Evolutionary conservation across 2,888 invertebrate species (phyloP), one percentile per base, ranked within the genome.

Genomic region (Aspidiotus destructor): DNA sequence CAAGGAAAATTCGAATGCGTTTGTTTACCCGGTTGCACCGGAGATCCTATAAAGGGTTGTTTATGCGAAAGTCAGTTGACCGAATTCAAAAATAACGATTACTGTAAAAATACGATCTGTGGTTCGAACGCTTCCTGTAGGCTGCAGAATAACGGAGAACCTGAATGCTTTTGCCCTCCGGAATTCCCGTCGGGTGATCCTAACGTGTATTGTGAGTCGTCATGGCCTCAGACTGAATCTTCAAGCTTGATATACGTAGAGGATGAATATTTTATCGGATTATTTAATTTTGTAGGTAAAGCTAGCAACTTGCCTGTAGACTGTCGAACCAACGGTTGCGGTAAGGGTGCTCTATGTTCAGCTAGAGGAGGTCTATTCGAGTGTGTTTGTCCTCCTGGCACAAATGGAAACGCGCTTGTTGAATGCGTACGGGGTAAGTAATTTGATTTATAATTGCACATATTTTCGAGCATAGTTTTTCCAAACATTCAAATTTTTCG

Each of bases 181-280:
- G 85, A 86, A 75, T 88, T 83, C 79, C 91, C 92, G 61, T 83
- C 85, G 71, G 93, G 92, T 69, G 88, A 93, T 81, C 89, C 92
- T 28, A 85, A 87, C 75, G 84, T 86, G 74, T 87, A 88, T 83
- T 92, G 92, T 92, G 80, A 85, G 88, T 84, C 73, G 6, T 48
- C 13, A 16, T 10, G 3, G 61, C 10, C 41, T 28, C 13, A 17
- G 5, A n/a, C 13, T 13, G 9, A 40, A 55, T 17, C 13, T 17
- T 48, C 61, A 41, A n/a, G n/a, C 40, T 16, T 5, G 28, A n/a
- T 6, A 48, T 48, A n/a, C 2, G 48, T 48, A 48, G 10, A 48
- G 48, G 48, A 48, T 48, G 48, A 48, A 44, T 44, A 13, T 65
- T 41, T 17, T 54, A 15, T 9, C 7, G 41, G 9, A 40, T 41